Evolutionary conservation across 2,888 invertebrate genomes (phyloP), one percentile per base, ranked within the genome.

Genomic region (Tupiocoris notatus): DNA sequence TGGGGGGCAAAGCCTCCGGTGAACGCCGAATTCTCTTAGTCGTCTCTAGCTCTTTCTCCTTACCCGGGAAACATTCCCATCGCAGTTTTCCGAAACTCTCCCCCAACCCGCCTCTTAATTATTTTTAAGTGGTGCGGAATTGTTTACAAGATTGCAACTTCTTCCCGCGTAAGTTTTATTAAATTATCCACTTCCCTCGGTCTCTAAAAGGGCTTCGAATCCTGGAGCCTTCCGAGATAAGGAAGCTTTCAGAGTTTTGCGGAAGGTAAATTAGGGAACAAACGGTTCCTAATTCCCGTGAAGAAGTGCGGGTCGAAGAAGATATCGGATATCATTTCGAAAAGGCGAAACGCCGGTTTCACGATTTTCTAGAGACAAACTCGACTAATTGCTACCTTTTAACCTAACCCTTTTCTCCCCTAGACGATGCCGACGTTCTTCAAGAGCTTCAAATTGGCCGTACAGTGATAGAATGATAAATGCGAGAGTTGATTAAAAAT

Each of bases 61-160:
- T 39, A 39, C 39, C 39, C 39, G 39, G 39, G 6, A 12, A 39
- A 39, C 6, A 2, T 24, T 64, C n/a, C 54, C 24, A 20, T 65
- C 54, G 1, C 3, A 70, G 24, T 21, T 25, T 70, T 18, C 67
- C 20, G 57, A 54, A 54, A 54, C 23, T 63, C 23, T 39, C 17
- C n/a, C 25, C n/a, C 21, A 20, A 25, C 23, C 62, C 23, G 62
- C 59, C 57, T 74, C 77, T 78, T 78, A 78, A 78, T 78, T 78
- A 78, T 78, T 78, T 78, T 78, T 78, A 78, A 78, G 78, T 78
- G 78, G 78, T 67, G 77, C 78, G 78, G 78, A 78, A 78, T 78
- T 77, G 78, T 78, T 39, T 78, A 78, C 78, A 78, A 77, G 78
- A 78, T 78, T 78, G 73, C 75, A 78, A 78, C 67, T 78, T 76